These are phyloP conservation scores for Burhinus oedicnemus DNA, from an alignment of 2,113 vertebrate genomes.

Conservation along the genomic window DNA sequence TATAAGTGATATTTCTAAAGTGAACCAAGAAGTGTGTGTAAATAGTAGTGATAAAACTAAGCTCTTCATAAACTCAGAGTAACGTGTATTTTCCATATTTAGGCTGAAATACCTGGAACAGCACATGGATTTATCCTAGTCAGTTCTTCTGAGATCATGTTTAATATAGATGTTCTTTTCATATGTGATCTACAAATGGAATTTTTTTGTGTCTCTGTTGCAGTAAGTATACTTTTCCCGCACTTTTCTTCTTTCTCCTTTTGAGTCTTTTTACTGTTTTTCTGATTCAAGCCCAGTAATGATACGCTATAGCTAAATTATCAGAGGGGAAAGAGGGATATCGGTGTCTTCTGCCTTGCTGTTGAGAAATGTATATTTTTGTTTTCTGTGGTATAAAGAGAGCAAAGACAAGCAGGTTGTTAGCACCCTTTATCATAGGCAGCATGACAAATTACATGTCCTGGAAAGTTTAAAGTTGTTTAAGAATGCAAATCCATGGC, in stretches of 20 bases:
- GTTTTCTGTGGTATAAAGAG: not conserved
- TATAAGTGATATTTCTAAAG: not conserved
- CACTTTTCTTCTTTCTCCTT: not conserved
- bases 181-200: not conserved
- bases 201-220: not conserved
- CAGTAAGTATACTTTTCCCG: not conserved
- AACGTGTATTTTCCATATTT: not conserved
- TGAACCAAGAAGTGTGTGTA: not conserved
- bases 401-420: not conserved
- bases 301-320: not conserved
- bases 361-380: not conserved
- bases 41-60: constrained; percentile 6
- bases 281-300: not conserved
- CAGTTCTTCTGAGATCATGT: not conserved
- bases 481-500: not conserved
- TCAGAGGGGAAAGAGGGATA: not conserved
- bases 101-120: not conserved
- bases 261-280: not conserved
- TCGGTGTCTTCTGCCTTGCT: not conserved
- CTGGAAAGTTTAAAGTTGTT: not conserved
- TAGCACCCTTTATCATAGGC: not conserved
- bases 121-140: not conserved
- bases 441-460: not conserved
- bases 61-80: not conserved
- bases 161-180: not conserved